Percentiles rank a stretch among this genome's conserved stretches.
Conservation (phyloP, 2,113 vertebrate genomes). For the Noctilio leporinus region DNA sequence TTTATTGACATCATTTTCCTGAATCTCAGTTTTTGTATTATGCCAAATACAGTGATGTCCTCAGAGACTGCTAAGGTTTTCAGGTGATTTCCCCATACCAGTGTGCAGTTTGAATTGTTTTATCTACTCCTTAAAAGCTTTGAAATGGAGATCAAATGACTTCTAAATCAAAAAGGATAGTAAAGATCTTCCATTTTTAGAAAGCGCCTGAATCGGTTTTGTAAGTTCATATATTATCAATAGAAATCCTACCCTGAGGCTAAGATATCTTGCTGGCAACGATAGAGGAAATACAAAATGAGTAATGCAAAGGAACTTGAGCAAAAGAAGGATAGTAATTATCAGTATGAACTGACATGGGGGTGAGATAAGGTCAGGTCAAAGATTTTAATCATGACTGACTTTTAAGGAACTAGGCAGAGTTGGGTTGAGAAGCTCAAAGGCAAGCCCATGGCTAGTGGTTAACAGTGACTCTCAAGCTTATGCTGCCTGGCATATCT, state of each 20-base stretch:
- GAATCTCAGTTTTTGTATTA: not conserved
- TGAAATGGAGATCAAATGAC: not conserved
- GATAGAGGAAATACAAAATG: not conserved
- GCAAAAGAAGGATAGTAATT: not conserved
- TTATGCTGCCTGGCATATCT: not conserved
- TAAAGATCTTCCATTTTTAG: not conserved
- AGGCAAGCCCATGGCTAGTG: not conserved
- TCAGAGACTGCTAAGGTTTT: not conserved
- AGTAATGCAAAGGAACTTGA: not conserved
- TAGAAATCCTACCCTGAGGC: not conserved
- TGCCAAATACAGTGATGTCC: not conserved
- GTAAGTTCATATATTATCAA: not conserved
- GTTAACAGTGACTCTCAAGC: not conserved
- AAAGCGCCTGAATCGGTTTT: not conserved
- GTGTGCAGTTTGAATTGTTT: not conserved
- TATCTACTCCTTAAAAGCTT: not conserved
- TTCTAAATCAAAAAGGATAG: not conserved
- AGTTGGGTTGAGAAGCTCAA: not conserved
- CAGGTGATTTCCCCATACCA: not conserved
- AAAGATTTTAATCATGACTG: not conserved
- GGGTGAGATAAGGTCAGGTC: not conserved
- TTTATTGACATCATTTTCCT: not conserved
- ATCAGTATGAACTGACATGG: not conserved
- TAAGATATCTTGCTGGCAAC: not conserved
- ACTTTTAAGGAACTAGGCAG: not conserved